A percentile compares a stretch with the other conserved stretches of the same genome.
Conservation (phyloP, 2,888 invertebrate genomes). For the Ashinkailepas kermadecensis region DNA sequence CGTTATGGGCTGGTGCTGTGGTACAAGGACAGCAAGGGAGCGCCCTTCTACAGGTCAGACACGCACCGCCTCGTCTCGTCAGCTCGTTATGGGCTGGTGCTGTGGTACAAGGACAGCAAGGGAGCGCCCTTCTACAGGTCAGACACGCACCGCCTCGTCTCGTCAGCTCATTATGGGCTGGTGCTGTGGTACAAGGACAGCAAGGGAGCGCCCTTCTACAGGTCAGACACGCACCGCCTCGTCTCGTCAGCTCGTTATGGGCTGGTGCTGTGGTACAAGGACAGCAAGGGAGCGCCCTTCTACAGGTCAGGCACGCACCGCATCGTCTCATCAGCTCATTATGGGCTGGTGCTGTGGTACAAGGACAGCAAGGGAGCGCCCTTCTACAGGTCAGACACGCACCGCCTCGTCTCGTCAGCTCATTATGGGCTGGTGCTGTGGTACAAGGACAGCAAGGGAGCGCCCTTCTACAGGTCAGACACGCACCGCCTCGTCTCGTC, state of each 20-base stretch:
- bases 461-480: slow-evolving; percentile 38
- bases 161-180: slow-evolving; percentile 26
- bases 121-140: slow-evolving; percentile 39
- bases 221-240: slow-evolving; percentile 29
- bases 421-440: slow-evolving; percentile 36
- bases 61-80: too few relatives aligned
- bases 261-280: slow-evolving; percentile 40
- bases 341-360: slow-evolving; percentile 39
- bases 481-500: too few relatives aligned
- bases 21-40: slow-evolving; percentile 40
- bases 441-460: slow-evolving; percentile 40
- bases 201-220: slow-evolving; percentile 39
- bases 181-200: slow-evolving; percentile 41
- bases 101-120: slow-evolving; percentile 40
- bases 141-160: background rate
- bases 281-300: slow-evolving; percentile 39
- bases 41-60: slow-evolving; percentile 38
- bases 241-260: too few relatives aligned
- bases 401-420: too few relatives aligned
- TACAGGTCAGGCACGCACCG: slow-evolving; percentile 35
- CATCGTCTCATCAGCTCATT: too few relatives aligned
- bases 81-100: slow-evolving; percentile 33
- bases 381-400: slow-evolving; percentile 37
- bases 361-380: slow-evolving; percentile 39
- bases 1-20: slow-evolving; percentile 36